Percentiles rank a stretch among this genome's conserved stretches.
These are phyloP conservation scores for Eupeodes latifasciatus DNA, from an alignment of 2,888 invertebrate species.

Conservation along the genomic window DNA sequence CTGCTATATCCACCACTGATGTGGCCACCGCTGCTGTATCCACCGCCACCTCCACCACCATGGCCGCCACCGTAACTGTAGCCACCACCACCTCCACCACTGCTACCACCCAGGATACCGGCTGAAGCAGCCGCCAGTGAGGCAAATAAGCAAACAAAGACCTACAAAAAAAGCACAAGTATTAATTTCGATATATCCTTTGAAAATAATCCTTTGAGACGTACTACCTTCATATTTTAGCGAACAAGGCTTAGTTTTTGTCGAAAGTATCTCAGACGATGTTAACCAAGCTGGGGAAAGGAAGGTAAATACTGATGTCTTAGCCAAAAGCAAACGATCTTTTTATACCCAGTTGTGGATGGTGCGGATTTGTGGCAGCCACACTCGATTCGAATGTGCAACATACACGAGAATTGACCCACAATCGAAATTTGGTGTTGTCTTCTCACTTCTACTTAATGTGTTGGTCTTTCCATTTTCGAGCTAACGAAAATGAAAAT, in stretches of 20 bases:
- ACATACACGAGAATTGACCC: slow-evolving; percentile 64
- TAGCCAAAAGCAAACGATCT: slow-evolving; percentile 63
- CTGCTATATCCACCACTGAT: slow-evolving; percentile 43
- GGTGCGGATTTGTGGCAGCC: slow-evolving; percentile 55
- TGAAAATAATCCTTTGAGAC: slow-evolving; percentile 40
- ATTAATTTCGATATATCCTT: slow-evolving; percentile 46
- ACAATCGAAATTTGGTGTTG: slow-evolving; percentile 58
- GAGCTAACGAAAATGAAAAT: neutral
- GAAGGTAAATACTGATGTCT: slow-evolving; percentile 69
- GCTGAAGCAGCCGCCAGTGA: slow-evolving; percentile 74
- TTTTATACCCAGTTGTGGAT: slow-evolving; percentile 64
- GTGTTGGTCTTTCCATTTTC: slow-evolving; percentile 17
- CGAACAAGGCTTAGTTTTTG: slow-evolving; percentile 46
- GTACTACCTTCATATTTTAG: slow-evolving; percentile 64
- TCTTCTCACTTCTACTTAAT: slow-evolving; percentile 10
- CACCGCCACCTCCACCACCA: slow-evolving; percentile 40
- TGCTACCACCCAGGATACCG: slow-evolving; percentile 68
- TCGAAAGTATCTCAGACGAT: slow-evolving; percentile 62
- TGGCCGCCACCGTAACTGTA: slow-evolving; percentile 36
- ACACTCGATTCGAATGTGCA: slow-evolving; percentile 69
- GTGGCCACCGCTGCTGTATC: slow-evolving; percentile 51
- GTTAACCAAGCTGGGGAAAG: slow-evolving; percentile 64
- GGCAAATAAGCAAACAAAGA: slow-evolving; percentile 77
- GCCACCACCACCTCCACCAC: slow-evolving; percentile 54
- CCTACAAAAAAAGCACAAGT: slow-evolving; percentile 41